phyloP scores from a whole-genome alignment of 2,797 vertebrate genomes.

The Oryzias dopingdopingensis region DNA sequence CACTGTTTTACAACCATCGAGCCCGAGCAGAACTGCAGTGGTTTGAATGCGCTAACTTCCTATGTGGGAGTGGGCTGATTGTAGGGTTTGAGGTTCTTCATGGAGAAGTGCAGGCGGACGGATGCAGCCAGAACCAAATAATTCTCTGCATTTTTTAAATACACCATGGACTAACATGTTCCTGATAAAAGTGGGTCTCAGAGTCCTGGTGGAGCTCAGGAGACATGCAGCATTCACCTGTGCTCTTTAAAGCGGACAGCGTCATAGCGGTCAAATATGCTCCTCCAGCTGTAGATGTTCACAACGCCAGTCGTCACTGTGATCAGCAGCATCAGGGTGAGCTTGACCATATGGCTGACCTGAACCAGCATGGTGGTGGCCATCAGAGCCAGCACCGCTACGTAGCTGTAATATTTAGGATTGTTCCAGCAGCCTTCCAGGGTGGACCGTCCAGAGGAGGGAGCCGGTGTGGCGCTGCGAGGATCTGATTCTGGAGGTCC shows the following conservation, averaged over 20 bases:
- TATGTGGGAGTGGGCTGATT: too few relatives aligned
- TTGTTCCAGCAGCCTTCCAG: constrained; percentile 80
- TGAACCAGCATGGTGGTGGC: constrained; percentile 97
- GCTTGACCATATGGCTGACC: constrained; percentile 98
- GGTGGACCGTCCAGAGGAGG: constrained; percentile 8
- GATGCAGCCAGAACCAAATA: too few relatives aligned
- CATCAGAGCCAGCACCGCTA: constrained; percentile 86
- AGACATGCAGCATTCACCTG: constrained; percentile 61
- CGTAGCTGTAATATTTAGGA: constrained; percentile 93
- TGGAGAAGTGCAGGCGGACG: too few relatives aligned
- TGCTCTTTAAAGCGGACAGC: constrained; percentile 79
- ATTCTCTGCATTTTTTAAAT: too few relatives aligned
- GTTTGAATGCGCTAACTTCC: too few relatives aligned
- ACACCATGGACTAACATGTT: too few relatives aligned
- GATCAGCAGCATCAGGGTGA: constrained; percentile 92
- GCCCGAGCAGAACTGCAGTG: too few relatives aligned
- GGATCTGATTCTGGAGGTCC: constrained; percentile 57
- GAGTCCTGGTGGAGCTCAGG: too few relatives aligned
- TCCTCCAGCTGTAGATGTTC: constrained; percentile 89
- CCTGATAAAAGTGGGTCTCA: too few relatives aligned
- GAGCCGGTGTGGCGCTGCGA: constrained; percentile 30
- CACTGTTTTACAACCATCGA: too few relatives aligned
- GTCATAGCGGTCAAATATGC: constrained; percentile 89
- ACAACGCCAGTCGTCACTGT: constrained; percentile 79
- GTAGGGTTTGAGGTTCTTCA: too few relatives aligned